Conservation (phyloP, 2,888 invertebrate genomes). For the Coelopa pilipes region DNA sequence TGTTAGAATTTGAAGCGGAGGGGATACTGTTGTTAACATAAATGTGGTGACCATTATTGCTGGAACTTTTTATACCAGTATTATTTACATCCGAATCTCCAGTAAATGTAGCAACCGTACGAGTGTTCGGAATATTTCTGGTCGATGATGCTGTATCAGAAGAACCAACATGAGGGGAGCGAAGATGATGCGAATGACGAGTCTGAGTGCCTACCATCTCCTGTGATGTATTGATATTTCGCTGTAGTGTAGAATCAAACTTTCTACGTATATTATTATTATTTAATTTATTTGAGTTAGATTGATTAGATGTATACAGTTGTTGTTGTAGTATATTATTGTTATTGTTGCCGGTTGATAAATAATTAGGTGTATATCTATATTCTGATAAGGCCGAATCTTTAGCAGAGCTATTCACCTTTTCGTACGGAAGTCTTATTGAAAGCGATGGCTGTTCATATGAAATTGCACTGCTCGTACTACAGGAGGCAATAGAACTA, state of each 20-base stretch:
- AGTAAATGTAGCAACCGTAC: conserved; percentile 35
- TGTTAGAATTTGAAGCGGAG: conserved; percentile 30
- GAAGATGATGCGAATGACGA: conserved; percentile 35
- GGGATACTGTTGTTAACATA: conserved; percentile 27
- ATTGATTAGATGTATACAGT: neutral
- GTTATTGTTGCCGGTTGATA: conserved; percentile 20
- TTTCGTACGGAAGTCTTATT: neutral
- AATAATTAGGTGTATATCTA: neutral
- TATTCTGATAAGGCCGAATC: no score
- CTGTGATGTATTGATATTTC: conserved; percentile 39
- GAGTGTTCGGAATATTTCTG: conserved; percentile 37
- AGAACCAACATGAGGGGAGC: conserved; percentile 8
- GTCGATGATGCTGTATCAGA: conserved; percentile 40
- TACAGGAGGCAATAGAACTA: neutral
- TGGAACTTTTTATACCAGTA: conserved; percentile 31
- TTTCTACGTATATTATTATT: conserved; percentile 25
- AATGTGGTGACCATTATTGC: conserved; percentile 17
- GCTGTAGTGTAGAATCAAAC: conserved; percentile 28
- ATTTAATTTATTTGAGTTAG: conserved; percentile 16
- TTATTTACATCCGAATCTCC: conserved; percentile 39
- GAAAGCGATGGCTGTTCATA: neutral
- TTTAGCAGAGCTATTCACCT: neutral
- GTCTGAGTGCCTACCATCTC: conserved; percentile 55
- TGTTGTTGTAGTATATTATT: conserved; percentile 27
- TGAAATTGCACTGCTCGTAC: neutral